A percentile compares a stretch with the other conserved stretches of the same genome.
Conservation (phyloP, 2,888 invertebrate species). For the Machimus rusticus region DNA sequence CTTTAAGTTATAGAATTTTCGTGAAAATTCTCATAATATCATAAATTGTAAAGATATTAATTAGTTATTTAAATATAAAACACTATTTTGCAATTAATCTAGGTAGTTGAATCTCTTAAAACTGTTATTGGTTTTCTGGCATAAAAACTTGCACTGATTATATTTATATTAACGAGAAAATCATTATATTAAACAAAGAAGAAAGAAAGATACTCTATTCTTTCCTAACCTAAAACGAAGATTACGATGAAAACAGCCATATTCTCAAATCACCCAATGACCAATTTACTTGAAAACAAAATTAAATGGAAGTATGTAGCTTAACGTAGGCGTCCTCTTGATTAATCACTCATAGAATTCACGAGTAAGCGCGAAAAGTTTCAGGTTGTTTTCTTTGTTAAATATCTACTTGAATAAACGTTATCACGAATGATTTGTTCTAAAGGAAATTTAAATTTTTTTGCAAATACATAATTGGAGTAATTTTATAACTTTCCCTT, state of each 20-base stretch:
- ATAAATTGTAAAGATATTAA: no score
- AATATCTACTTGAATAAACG: background rate
- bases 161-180: no score
- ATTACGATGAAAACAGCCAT: background rate
- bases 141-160: no score
- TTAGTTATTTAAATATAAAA: no score
- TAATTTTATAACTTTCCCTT: background rate
- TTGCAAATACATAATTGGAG: background rate
- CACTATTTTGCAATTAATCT: no score
- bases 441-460: background rate
- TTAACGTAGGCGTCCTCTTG: background rate
- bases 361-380: background rate
- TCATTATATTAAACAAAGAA: background rate
- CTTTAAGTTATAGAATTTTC: no score
- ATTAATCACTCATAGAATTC: background rate
- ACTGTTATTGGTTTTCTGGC: no score
- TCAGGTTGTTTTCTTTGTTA: background rate
- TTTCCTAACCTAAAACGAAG: background rate
- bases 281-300: background rate
- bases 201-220: background rate
- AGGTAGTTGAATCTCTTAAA: no score
- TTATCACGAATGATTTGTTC: background rate
- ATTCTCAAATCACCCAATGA: background rate
- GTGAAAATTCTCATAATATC: no score
- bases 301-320: background rate